Base-by-base conservation (phyloP, 1,140 invertebrate species). In the Bombus soroeensis region DNA sequence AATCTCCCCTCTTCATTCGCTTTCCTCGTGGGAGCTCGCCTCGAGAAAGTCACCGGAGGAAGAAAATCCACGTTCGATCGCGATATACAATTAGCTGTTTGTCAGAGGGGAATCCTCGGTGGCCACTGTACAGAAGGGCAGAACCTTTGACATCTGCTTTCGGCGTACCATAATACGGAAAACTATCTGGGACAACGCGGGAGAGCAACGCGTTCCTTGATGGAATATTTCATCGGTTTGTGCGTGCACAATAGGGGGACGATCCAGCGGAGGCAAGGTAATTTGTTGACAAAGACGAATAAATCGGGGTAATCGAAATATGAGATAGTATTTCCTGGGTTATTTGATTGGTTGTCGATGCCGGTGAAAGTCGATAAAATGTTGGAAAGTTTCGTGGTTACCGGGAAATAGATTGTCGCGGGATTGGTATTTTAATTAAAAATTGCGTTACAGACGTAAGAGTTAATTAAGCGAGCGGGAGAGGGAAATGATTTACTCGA, bases 61-160 rank as follows among this genome's bases (percentile, higher is more conserved):
- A 80, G 39, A 53, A 77, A 88, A 76, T 62, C 85, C 66, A 77
- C 39, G 81, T 86, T 47, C 28, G 57, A 41, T 72, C 32, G 70
- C 47, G 22, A 57, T 39, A 66, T 47, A 37, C 43, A 90, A 77
- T 89, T 88, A 89, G 57, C 39, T 76, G 15, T 87, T 84, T 84
- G 78, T 75, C 32, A 28, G 9, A 72, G 68, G 41, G 59, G 39
- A 83, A 32, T 34, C 28, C 47, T 76, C 85, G n/a, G 18, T 70
- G 32, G 47, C 18, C 8, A 43, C 28, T 37, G 41, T 6, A 34
- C 2, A 41, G 32, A 18, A 18, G 62, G 41, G 74, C 68, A 37
- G 15, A 81, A 75, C 47, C 70, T 86, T 86, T 73, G 74, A 83
- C 85, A 59, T 86, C 81, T 77, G 81, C 53, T 76, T 57, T 82